These are phyloP conservation scores for Gasterosteus nipponicus DNA, from an alignment of 2,113 vertebrate genomes.

Conservation along the genomic window DNA sequence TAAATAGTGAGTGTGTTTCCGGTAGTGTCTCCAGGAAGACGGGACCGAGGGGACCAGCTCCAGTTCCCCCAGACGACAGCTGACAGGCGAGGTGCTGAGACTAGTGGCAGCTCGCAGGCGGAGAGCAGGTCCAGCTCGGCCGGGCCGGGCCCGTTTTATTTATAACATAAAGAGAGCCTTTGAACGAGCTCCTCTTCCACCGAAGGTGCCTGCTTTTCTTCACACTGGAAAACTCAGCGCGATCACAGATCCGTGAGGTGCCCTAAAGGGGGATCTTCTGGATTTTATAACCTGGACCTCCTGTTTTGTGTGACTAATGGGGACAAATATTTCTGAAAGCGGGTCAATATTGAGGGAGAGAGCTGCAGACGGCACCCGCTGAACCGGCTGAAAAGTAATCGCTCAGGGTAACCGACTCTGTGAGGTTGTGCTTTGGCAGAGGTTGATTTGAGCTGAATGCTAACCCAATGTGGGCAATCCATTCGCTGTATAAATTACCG, in stretches of 20 bases:
- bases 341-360: not conserved
- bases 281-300: not conserved
- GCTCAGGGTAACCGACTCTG: not conserved
- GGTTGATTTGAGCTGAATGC: no score
- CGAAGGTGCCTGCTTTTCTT: conserved; percentile 62
- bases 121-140: conserved; percentile 45
- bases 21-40: conserved; percentile 64
- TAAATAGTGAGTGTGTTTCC: conserved; percentile 78
- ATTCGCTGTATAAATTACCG: no score
- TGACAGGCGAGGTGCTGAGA: conserved; percentile 70
- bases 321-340: not conserved
- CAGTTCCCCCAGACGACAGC: conserved; percentile 82
- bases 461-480: no score
- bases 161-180: conserved; percentile 72
- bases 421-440: not conserved
- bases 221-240: conserved; percentile 16
- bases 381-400: not conserved
- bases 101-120: conserved; percentile 50
- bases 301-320: not conserved
- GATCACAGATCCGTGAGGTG: conserved; percentile 36
- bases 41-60: conserved; percentile 53
- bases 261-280: not conserved
- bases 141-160: conserved; percentile 69
- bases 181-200: conserved; percentile 61
- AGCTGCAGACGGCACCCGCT: not conserved